These are phyloP conservation scores for Paguma larvata DNA, from an alignment of 2,797 vertebrate genomes.

Conservation along the genomic window DNA sequence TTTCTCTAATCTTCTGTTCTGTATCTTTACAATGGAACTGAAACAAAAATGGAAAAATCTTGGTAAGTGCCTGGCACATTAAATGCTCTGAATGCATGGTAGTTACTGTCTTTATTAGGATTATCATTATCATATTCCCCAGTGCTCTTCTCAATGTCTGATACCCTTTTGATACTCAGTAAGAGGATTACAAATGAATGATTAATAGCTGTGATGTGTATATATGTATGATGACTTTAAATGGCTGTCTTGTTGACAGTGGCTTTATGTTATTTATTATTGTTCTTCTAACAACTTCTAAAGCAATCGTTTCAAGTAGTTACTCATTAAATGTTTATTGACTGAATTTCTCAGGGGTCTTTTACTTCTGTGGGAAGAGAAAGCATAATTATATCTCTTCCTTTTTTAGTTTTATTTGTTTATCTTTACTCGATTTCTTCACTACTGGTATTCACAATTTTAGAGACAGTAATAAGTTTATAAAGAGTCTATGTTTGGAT, in stretches of 20 bases:
- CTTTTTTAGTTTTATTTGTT: conserved; percentile 64
- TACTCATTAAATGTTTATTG: conserved; percentile 61
- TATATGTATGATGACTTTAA: neutral
- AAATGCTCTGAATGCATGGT: neutral
- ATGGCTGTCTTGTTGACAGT: conserved; percentile 6
- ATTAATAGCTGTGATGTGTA: neutral
- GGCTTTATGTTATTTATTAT: neutral
- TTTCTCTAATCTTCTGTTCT: neutral
- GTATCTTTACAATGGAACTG: neutral
- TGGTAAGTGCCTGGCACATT: neutral
- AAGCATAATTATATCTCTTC: conserved; percentile 52
- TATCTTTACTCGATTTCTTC: conserved; percentile 28
- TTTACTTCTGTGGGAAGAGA: conserved; percentile 52
- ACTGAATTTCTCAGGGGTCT: conserved; percentile 59
- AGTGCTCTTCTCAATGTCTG: neutral
- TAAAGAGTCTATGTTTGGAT: conserved; percentile 4
- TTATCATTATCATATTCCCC: neutral
- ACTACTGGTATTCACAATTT: conserved; percentile 18
- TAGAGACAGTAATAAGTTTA: conserved; percentile 56
- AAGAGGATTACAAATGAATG: conserved; percentile 12
- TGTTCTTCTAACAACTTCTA: conserved; percentile 41
- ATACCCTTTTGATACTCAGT: neutral
- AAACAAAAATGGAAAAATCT: neutral
- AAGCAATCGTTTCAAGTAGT: conserved; percentile 38
- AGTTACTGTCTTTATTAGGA: neutral